Conservation (phyloP, 2,888 invertebrate genomes). For the Ganaspis brasiliensis region DNA sequence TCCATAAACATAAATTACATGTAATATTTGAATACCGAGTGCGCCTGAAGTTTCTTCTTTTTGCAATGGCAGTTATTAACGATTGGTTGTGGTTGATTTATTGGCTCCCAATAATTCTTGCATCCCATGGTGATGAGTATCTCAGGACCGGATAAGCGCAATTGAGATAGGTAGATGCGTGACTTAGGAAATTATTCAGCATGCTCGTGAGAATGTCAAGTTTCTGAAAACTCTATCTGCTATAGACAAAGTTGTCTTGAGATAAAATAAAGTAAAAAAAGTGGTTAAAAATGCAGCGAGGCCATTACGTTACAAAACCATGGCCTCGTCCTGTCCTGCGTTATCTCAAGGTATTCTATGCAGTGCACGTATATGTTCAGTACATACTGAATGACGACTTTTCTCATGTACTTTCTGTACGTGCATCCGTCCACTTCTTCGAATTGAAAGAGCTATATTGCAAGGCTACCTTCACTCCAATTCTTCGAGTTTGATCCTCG, state of each 20-base stretch:
- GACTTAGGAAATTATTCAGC: constrained; percentile 5
- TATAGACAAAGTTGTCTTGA: not conserved
- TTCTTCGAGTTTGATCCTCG: constrained; percentile 3
- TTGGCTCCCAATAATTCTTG: constrained; percentile 15
- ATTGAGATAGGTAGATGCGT: constrained; percentile 16
- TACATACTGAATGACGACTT: not conserved
- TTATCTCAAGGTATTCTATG: constrained; percentile 26
- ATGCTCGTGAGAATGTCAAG: constrained; percentile 12
- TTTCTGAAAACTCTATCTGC: constrained; percentile 2
- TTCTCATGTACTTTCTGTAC: not conserved
- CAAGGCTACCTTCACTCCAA: constrained; percentile 19
- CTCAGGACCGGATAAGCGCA: constrained; percentile 23
- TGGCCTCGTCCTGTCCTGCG: constrained; percentile 21
- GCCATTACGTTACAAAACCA: constrained; percentile 8
- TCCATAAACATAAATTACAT: not conserved
- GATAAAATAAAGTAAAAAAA: not conserved
- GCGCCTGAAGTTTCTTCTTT: not conserved
- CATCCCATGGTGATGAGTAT: constrained; percentile 6
- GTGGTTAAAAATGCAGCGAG: constrained; percentile 17
- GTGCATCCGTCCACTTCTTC: constrained; percentile 25
- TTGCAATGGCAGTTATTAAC: not conserved
- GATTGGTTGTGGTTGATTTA: not conserved
- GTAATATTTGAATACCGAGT: not conserved
- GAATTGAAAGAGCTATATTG: constrained; percentile 29
- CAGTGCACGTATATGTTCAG: not conserved